A percentile compares a stretch with the other conserved stretches of the same genome.
phyloP scores from a whole-genome alignment of 1,140 invertebrate species.

The Magallana ariakensis region DNA sequence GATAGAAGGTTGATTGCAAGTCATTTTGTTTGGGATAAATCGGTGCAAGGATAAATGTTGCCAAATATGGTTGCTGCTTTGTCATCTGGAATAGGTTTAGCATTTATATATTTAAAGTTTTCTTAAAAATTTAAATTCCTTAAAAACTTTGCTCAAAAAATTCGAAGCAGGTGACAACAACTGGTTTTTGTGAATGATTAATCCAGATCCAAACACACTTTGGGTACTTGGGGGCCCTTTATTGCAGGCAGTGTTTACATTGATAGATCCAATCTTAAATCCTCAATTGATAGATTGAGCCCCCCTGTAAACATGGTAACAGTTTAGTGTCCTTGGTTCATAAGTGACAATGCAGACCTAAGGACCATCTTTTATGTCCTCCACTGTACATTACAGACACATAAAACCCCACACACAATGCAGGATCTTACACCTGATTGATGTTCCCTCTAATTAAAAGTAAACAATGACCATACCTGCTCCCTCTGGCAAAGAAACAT shows the following conservation, averaged over 20 bases:
- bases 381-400: neutral
- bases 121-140: neutral
- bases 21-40: neutral
- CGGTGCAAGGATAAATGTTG: neutral
- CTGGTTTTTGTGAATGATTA: neutral
- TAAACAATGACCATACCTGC: constrained; percentile 34
- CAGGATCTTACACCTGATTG: constrained; percentile 26
- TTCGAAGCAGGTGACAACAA: neutral
- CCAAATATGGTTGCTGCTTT: constrained; percentile 2
- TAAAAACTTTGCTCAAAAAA: neutral
- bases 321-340: neutral
- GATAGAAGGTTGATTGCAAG: neutral
- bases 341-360: constrained; percentile 31
- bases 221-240: neutral
- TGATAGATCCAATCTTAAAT: constrained; percentile 10
- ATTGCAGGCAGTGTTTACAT: constrained; percentile 24
- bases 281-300: constrained; percentile 19
- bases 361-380: constrained; percentile 24
- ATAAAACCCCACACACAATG: constrained; percentile 36
- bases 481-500: constrained; percentile 30
- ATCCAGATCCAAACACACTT: neutral
- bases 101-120: too few relatives aligned
- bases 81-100: neutral
- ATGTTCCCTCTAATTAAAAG: constrained; percentile 34
- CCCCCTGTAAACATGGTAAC: constrained; percentile 24